phyloP scores from a whole-genome alignment of 2,797 vertebrate species.

The Coregonus sp. region DNA sequence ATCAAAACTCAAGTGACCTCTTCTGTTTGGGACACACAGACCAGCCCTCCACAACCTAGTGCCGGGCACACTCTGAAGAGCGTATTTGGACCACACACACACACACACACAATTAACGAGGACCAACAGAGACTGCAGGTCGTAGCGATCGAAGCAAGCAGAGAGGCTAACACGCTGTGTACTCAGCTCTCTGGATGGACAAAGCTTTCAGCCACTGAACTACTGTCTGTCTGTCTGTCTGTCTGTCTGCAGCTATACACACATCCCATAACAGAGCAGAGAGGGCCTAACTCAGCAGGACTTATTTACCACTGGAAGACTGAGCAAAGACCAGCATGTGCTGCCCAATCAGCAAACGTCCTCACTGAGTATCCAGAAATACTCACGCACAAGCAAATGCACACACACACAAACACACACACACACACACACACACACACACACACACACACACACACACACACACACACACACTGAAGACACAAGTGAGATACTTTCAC shows the following conservation, averaged over 20 bases:
- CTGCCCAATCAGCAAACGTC: constrained; percentile 15
- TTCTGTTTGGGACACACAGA: constrained; percentile 36
- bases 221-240: background rate
- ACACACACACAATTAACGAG: constrained; percentile 68
- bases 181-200: constrained; percentile 46
- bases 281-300: constrained; percentile 10
- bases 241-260: background rate
- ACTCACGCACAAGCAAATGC: constrained; percentile 5
- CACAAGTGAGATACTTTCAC: background rate
- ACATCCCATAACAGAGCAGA: constrained; percentile 2
- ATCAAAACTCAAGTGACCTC: constrained; percentile 46
- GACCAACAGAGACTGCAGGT: constrained; percentile 69
- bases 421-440: constrained; percentile 12
- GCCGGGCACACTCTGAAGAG: constrained; percentile 71
- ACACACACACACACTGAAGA: too few relatives aligned
- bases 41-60: constrained; percentile 65
- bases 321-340: constrained; percentile 12
- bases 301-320: constrained; percentile 14
- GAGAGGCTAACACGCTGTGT: constrained; percentile 26
- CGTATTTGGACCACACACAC: constrained; percentile 61
- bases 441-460: background rate
- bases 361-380: constrained; percentile 7
- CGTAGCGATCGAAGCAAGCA: constrained; percentile 41
- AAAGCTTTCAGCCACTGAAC: constrained; percentile 39
- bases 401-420: background rate